Evolutionary conservation across 1,140 invertebrate species (phyloP).

Genomic region (Euwallacea fornicatus): DNA sequence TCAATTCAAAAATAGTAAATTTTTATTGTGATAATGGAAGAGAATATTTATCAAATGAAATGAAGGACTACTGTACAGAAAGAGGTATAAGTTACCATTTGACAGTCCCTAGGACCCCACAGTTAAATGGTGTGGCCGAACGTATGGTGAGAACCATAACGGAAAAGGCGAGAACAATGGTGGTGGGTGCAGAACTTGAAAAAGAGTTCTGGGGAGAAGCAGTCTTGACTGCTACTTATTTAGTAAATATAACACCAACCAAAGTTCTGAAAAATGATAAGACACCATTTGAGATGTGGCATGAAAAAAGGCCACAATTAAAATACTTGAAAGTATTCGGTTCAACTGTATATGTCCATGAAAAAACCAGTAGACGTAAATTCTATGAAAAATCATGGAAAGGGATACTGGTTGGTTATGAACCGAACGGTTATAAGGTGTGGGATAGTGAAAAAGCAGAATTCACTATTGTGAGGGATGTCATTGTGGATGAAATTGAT

Average conservation of each 20-base stretch:
- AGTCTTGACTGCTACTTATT: conserved; percentile 51
- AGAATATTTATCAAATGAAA: conserved; percentile 53
- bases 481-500: conserved; percentile 53
- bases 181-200: conserved; percentile 47
- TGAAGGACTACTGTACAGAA: conserved; percentile 52
- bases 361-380: conserved; percentile 53
- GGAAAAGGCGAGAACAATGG: conserved; percentile 53
- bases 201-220: conserved; percentile 53
- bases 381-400: conserved; percentile 53
- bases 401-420: conserved; percentile 53
- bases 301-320: conserved; percentile 53
- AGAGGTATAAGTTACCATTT: conserved; percentile 56
- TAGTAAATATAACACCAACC: conserved; percentile 55
- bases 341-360: conserved; percentile 53
- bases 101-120: conserved; percentile 55
- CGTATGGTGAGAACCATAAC: conserved; percentile 55
- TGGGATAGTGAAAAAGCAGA: conserved; percentile 49
- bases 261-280: conserved; percentile 48
- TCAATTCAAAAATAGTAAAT: conserved; percentile 51
- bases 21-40: conserved; percentile 54
- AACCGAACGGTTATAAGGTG: conserved; percentile 55
- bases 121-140: conserved; percentile 59
- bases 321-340: conserved; percentile 57
- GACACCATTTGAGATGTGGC: conserved; percentile 57
- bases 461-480: conserved; percentile 51